Evolutionary conservation across 1,140 invertebrate species (phyloP).

Genomic region (Drosophila truncata): DNA sequence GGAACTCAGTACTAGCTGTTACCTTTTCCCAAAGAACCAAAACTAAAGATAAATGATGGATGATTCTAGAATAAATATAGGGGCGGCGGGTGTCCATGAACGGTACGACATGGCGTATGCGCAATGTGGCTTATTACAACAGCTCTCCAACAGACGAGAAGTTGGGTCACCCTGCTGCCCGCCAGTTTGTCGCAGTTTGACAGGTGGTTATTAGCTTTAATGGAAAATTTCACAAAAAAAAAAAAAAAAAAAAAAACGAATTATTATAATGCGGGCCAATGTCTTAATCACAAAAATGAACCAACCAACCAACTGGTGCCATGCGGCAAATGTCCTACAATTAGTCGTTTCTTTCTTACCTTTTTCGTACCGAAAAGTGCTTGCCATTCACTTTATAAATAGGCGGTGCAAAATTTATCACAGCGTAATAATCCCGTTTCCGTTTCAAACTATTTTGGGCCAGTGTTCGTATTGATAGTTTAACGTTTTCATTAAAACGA

Average conservation of each 20-base stretch:
- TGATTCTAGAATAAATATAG: background rate
- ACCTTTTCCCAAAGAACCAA: background rate
- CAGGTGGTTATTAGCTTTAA: conserved; percentile 54
- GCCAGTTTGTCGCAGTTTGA: conserved; percentile 42
- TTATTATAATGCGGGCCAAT: conserved; percentile 61
- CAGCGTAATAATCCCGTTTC: conserved; percentile 37
- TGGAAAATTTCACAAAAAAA: conserved; percentile 61
- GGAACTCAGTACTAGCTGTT: background rate
- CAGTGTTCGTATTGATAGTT: conserved; percentile 8
- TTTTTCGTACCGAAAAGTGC: conserved; percentile 36
- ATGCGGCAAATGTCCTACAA: conserved; percentile 48
- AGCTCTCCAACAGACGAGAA: conserved; percentile 1
- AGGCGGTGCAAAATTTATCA: conserved; percentile 42
- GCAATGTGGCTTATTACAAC: conserved; percentile 23
- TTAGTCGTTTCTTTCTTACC: conserved; percentile 40
- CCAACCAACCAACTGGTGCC: conserved; percentile 42
- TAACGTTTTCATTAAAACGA: conserved; percentile 21
- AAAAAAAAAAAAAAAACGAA: too few species aligned
- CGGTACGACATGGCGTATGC: conserved; percentile 3
- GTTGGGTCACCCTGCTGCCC: conserved; percentile 7
- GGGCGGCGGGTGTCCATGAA: background rate
- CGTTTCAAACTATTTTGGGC: conserved; percentile 14
- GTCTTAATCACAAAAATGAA: conserved; percentile 54
- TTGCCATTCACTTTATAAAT: conserved; percentile 51
- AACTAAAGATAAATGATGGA: background rate